A percentile compares a stretch with the other conserved stretches of the same genome.
Evolutionary conservation across 2,888 invertebrate genomes (phyloP).

Genomic region (Priocnemis perturbator): DNA sequence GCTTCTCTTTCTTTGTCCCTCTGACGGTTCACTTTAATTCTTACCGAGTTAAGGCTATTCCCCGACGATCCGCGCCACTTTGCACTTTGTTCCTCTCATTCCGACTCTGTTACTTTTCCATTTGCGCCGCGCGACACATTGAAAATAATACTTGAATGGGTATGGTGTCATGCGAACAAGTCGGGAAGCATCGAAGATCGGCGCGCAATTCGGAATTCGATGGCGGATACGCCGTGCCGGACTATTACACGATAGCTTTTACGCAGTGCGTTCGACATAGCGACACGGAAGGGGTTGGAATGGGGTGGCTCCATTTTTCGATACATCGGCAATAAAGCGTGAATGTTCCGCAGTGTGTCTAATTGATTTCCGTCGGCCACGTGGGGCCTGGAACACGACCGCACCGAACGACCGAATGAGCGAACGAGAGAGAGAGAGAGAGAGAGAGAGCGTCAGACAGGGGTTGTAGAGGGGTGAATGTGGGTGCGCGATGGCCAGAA

Average conservation of each 20-base stretch:
- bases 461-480: conserved; percentile 24
- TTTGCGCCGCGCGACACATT: no score
- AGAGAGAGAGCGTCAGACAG: conserved; percentile 17
- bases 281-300: no score
- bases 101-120: no score
- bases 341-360: conserved; percentile 60
- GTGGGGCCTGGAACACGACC: conserved; percentile 27
- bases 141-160: no score
- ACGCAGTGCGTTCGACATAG: no score
- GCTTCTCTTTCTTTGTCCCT: conserved; percentile 31
- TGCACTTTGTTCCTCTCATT: conserved; percentile 43
- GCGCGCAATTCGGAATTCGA: no score
- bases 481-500: conserved; percentile 30
- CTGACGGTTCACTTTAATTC: conserved; percentile 68
- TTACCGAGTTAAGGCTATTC: conserved; percentile 67
- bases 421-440: conserved; percentile 15
- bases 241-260: no score
- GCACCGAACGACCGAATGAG: conserved; percentile 10
- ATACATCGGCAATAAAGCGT: conserved; percentile 44
- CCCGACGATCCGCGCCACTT: conserved; percentile 46
- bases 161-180: no score
- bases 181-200: no score
- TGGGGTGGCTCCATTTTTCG: conserved; percentile 45
- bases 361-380: conserved; percentile 67
- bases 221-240: no score